Base-by-base conservation (phyloP, 2,113 vertebrate genomes). In the Spea bombifrons region DNA sequence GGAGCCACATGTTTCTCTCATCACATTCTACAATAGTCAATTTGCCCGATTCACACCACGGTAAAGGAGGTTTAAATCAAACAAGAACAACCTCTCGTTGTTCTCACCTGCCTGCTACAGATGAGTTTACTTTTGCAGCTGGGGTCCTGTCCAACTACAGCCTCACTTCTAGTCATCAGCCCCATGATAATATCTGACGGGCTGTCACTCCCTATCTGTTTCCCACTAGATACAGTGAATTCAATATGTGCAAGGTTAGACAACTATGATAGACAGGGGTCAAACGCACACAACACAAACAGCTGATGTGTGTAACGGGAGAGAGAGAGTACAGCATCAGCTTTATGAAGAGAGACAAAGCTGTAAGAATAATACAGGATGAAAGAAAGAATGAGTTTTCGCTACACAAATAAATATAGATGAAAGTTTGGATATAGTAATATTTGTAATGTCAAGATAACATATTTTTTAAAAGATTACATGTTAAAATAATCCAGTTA, bases 71-170 rank as follows among this genome's bases (percentile, higher is more conserved):
- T 12, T 13, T 50, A n/a, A 49, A 68, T 5, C 44, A 57, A 48
- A 68, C 55, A 43, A 52, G 57, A 64, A 45, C 57, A 64, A 47
- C 59, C 68, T 78, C 59, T 72, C 59, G 65, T 78, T 46, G 57
- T 66, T 69, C 57, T 30, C 30, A 30, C 68, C 13, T 78, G 76
- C 76, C 76, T 78, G 59, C 12, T 53, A 78, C 69, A 71, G 61
- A 78, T 78, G 76, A 72, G 76, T 78, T 78, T 78, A 65, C 72
- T 78, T 61, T 65, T 78, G 69, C 76, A 78, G 76, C 76, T 78
- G 76, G 48, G 76, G 76, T 66, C 76, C 61, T 78, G 69, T 78
- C 61, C 59, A 65, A 47, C 59, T 53, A 48, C 68, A 64, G 76
- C 76, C 69, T 72, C 52, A 45, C 69, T 66, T 13, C 17, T n/a